phyloP scores from a whole-genome alignment of 2,797 vertebrate species.

The Peromyscus aztecus region DNA sequence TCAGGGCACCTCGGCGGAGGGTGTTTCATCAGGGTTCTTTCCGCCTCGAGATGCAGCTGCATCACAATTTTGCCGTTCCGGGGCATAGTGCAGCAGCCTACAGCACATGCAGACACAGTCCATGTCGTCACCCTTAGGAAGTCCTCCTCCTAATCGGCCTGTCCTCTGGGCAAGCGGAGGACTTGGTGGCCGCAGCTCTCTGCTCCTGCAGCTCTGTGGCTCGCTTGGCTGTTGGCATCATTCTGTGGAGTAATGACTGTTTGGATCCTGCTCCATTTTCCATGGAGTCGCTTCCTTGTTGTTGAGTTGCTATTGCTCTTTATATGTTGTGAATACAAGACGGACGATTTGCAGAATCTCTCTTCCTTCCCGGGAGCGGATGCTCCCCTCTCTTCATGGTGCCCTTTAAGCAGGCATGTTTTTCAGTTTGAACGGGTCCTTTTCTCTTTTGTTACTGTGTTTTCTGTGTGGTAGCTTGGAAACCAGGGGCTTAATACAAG shows the following conservation, averaged over 20 bases:
- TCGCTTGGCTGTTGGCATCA: not conserved
- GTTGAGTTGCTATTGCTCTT: slow-evolving; percentile 1
- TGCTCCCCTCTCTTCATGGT: not conserved
- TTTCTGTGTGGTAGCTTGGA: not conserved
- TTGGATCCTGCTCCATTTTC: not conserved
- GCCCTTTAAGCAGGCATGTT: not conserved
- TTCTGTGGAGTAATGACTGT: not conserved
- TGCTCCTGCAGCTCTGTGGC: not conserved
- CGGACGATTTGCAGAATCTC: not conserved
- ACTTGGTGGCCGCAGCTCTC: not conserved
- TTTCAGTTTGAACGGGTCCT: not conserved
- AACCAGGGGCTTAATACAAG: not conserved
- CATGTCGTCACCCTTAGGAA: not conserved
- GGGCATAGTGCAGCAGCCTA: not conserved
- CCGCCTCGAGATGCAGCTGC: not conserved
- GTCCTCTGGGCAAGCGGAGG: not conserved
- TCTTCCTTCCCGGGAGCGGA: not conserved
- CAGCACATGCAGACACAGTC: not conserved
- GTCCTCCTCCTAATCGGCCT: not conserved
- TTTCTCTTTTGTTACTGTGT: not conserved
- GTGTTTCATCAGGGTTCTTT: not conserved
- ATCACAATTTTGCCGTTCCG: not conserved
- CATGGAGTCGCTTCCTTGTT: not conserved
- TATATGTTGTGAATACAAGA: not conserved
- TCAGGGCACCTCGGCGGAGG: not conserved